Conservation (phyloP, 1,140 invertebrate species). For the Steinernema khuongi region DNA sequence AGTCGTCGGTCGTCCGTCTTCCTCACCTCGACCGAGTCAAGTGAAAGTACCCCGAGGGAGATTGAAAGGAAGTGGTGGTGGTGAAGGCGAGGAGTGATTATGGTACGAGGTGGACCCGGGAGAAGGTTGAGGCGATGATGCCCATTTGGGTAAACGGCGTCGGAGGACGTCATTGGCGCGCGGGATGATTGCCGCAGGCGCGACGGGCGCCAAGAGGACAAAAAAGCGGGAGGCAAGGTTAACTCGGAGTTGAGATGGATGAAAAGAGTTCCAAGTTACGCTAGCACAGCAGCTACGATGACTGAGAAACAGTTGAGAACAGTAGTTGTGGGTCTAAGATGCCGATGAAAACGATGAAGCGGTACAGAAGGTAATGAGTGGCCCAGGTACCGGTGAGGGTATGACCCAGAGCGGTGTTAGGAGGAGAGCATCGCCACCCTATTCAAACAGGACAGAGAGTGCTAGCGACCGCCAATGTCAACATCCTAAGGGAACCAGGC, state of each 20-base stretch:
- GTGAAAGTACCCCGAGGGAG: background rate
- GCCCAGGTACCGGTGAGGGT: slow-evolving; percentile 7
- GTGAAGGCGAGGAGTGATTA: background rate
- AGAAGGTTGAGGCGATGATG: slow-evolving; percentile 1
- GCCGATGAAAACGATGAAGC: background rate
- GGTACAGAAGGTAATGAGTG: background rate
- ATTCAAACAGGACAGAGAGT: slow-evolving; percentile 15
- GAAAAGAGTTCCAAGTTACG: background rate
- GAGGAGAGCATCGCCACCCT: slow-evolving; percentile 13
- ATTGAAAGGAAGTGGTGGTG: background rate
- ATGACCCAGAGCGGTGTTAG: slow-evolving; percentile 14
- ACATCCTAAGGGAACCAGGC: slow-evolving; percentile 11
- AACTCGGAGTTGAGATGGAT: background rate
- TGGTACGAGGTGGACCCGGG: background rate
- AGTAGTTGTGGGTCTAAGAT: background rate
- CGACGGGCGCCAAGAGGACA: background rate
- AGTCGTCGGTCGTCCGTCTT: background rate
- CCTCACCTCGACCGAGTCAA: background rate
- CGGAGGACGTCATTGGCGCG: background rate
- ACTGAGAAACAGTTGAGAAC: background rate
- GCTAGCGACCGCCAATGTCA: slow-evolving; percentile 16
- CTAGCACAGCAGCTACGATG: background rate
- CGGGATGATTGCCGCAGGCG: background rate
- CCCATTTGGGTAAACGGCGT: slow-evolving; percentile 6
- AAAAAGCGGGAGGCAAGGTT: slow-evolving; percentile 3